Evolutionary conservation across 2,113 vertebrate genomes (phyloP), one percentile per base, ranked within the genome.

Genomic region (Pachypanchax playfairii): DNA sequence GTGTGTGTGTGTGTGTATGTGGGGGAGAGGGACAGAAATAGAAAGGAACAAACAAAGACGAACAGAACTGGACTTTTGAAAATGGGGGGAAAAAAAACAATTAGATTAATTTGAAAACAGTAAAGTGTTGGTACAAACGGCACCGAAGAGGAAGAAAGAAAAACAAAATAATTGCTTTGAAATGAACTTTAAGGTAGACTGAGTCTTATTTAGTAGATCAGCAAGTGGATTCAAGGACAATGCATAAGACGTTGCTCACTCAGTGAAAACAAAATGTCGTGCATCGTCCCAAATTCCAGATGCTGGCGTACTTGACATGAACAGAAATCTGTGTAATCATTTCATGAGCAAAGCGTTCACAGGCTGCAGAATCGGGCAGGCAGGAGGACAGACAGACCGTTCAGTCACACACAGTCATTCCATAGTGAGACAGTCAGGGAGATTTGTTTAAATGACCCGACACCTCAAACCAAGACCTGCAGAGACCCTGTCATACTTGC

Each of bases 371-470:
- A 24, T 21, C 44, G 76, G 39, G 31, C 53, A 65, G 38, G 0
- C 53, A 76, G 53, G 13, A 26, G 70, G 68, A 70, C 44, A 75
- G 63, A 71, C 59, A 73, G 60, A 73, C 70, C 56, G 17, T n/a
- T 73, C 71, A 60, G 22, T 75, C 46, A 36, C 38, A 60, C 33
- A 59, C 1, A 79, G 38, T 44, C 73, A 59, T 44, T 71, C 68
- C 61, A 39, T 42, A 52, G 63, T 62, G 38, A 22, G 69, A 83
- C 79, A 79, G 74, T 56, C 47, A 52, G 75, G 57, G 50, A 83
- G 67, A 77, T 82, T 63, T 73, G 52, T 78, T 48, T 68, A 84
- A 83, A 82, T 79, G 78, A 85, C 75, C 69, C 65, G 43, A 58
- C 65, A 75, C 54, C 42, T 43, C 4, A 1, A 68, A 70, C 50